Evolutionary conservation across 2,888 invertebrate species (phyloP).

Genomic region (Epicampocera succincta): DNA sequence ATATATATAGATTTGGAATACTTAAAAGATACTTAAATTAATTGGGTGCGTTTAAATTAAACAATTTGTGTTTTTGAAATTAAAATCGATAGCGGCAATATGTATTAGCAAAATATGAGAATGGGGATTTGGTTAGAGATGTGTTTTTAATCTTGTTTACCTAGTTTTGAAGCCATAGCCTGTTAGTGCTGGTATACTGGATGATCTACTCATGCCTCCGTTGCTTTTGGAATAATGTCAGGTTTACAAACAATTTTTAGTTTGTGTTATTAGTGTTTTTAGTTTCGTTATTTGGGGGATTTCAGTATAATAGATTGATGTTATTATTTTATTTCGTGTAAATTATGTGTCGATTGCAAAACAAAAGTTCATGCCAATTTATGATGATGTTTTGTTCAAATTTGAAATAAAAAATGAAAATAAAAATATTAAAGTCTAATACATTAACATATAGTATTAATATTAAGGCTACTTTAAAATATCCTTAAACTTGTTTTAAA

Average conservation of each 20-base stretch:
- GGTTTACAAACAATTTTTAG: slow-evolving; percentile 57
- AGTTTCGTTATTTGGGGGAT: slow-evolving; percentile 48
- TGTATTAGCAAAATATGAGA: slow-evolving; percentile 1
- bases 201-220: slow-evolving; percentile 92
- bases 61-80: neutral
- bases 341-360: slow-evolving; percentile 57
- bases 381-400: slow-evolving; percentile 58
- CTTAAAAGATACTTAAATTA: neutral
- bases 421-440: slow-evolving; percentile 54
- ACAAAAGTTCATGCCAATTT: slow-evolving; percentile 68
- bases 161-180: slow-evolving; percentile 81
- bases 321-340: slow-evolving; percentile 52
- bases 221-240: slow-evolving; percentile 80
- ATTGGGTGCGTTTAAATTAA: neutral
- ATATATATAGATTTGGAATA: neutral
- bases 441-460: slow-evolving; percentile 27
- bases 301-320: slow-evolving; percentile 70
- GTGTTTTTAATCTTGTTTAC: slow-evolving; percentile 74
- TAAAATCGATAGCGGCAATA: neutral
- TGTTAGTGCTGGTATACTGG: slow-evolving; percentile 92
- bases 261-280: slow-evolving; percentile 53
- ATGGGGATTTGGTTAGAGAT: neutral
- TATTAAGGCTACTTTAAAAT: neutral
- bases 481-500: too few species aligned
- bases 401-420: slow-evolving; percentile 63